Percentiles rank a stretch among this genome's conserved stretches.
These are phyloP conservation scores for Thunnus maccoyii DNA, from an alignment of 2,113 vertebrate genomes.

Conservation along the genomic window DNA sequence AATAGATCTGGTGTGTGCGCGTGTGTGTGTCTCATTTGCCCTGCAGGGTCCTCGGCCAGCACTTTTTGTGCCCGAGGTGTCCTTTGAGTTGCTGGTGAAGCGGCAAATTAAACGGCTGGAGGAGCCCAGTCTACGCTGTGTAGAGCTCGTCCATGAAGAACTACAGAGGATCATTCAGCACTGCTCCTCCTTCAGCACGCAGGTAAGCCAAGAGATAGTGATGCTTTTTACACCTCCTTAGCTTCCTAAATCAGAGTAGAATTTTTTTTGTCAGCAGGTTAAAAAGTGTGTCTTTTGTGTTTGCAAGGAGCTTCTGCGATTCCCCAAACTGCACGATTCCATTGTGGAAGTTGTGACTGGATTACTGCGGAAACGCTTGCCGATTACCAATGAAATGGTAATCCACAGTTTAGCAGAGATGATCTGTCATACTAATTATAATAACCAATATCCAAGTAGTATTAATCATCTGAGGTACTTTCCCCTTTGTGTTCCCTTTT, in stretches of 20 bases:
- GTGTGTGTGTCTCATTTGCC: slow-evolving; percentile 9
- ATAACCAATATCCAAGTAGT: background rate
- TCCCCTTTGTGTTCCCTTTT: background rate
- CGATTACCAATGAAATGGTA: slow-evolving; percentile 90
- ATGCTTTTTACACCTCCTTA: slow-evolving; percentile 4
- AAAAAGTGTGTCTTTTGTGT: slow-evolving; percentile 33
- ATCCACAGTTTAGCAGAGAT: slow-evolving; percentile 25
- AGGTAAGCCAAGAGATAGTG: slow-evolving; percentile 70
- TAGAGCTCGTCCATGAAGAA: slow-evolving; percentile 89
- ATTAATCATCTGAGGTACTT: background rate
- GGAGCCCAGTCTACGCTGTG: slow-evolving; percentile 87
- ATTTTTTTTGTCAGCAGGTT: slow-evolving; percentile 12
- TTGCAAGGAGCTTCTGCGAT: slow-evolving; percentile 86
- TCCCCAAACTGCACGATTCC: slow-evolving; percentile 89
- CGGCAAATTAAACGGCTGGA: slow-evolving; percentile 89
- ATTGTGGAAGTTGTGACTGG: slow-evolving; percentile 89
- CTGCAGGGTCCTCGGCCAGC: slow-evolving; percentile 86
- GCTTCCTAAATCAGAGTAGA: background rate
- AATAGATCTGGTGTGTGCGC: background rate
- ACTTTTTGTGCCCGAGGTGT: slow-evolving; percentile 88
- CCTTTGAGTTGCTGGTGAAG: slow-evolving; percentile 88
- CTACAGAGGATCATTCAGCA: slow-evolving; percentile 89
- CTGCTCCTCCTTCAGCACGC: slow-evolving; percentile 86
- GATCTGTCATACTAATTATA: slow-evolving; percentile 37
- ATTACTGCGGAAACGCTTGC: slow-evolving; percentile 87